These are phyloP conservation scores for Halcyon smyrnensis DNA, from an alignment of 2,797 vertebrate species.

Conservation along the genomic window DNA sequence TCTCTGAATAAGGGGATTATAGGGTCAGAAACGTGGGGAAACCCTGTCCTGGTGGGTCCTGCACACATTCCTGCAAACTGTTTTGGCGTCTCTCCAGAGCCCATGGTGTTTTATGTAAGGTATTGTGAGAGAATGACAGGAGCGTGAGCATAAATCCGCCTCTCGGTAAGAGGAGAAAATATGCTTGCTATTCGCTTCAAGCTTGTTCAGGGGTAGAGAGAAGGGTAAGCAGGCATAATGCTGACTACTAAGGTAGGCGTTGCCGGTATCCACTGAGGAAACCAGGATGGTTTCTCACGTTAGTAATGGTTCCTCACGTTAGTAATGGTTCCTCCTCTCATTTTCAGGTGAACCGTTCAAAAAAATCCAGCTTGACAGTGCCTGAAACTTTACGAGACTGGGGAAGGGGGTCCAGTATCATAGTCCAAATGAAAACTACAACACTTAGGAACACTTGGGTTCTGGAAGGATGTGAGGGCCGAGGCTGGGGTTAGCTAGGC, in stretches of 20 bases:
- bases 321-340: not conserved
- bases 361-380: not conserved
- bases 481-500: not conserved
- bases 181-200: not conserved
- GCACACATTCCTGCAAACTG: not conserved
- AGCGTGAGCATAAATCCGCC: not conserved
- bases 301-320: not conserved
- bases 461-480: not conserved
- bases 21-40: not conserved
- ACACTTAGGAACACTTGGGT: not conserved
- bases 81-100: not conserved
- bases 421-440: not conserved
- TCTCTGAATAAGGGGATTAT: conserved; percentile 25
- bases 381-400: not conserved
- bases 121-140: not conserved
- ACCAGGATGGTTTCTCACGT: not conserved
- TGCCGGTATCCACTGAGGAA: not conserved
- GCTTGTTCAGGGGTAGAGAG: not conserved
- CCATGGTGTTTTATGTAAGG: conserved; percentile 17
- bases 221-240: not conserved
- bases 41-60: not conserved
- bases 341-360: not conserved
- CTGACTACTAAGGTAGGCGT: not conserved
- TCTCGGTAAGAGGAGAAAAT: not conserved
- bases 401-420: not conserved